phyloP scores from a whole-genome alignment of 2,797 vertebrate genomes.

The Notolepis coatsorum region DNA sequence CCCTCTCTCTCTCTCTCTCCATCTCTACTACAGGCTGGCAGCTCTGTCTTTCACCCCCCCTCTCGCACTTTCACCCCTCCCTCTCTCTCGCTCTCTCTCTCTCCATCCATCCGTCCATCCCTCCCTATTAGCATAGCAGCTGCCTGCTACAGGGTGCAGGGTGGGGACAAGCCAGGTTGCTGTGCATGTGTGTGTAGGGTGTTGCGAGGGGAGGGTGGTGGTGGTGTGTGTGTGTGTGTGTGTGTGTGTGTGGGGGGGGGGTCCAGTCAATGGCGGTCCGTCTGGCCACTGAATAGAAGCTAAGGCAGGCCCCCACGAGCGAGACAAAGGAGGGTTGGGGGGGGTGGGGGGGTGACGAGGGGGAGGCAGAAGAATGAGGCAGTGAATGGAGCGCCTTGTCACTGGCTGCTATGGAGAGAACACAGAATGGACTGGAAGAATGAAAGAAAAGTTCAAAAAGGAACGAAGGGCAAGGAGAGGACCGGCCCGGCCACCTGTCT shows the following conservation, averaged over 20 bases:
- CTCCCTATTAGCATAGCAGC: constrained; percentile 97
- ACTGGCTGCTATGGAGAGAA: constrained; percentile 77
- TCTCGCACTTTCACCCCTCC: constrained; percentile 35
- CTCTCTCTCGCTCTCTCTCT: constrained; percentile 31
- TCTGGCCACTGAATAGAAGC: constrained; percentile 86
- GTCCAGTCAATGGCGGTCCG: constrained; percentile 84
- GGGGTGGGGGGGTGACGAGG: constrained; percentile 55
- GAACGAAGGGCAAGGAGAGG: constrained; percentile 79
- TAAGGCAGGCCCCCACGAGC: constrained; percentile 75
- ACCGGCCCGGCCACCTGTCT: constrained; percentile 82
- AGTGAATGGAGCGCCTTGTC: constrained; percentile 83
- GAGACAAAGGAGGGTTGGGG: constrained; percentile 76
- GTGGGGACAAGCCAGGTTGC: constrained; percentile 79
- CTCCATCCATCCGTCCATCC: constrained; percentile 66
- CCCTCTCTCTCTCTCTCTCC: constrained; percentile 65
- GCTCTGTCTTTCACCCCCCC: constrained; percentile 58
- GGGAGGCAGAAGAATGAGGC: constrained; percentile 73
- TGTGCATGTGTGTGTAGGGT: constrained; percentile 73
- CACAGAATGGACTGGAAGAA: constrained; percentile 82
- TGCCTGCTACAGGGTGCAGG: constrained; percentile 85
- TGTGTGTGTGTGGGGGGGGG: constrained; percentile 44
- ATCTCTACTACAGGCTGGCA: constrained; percentile 71
- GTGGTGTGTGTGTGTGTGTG: constrained; percentile 17
- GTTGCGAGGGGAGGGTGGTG: constrained; percentile 53
- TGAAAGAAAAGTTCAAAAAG: constrained; percentile 84